phyloP scores from a whole-genome alignment of 2,113 vertebrate species.

The Myiopsitta monachus region DNA sequence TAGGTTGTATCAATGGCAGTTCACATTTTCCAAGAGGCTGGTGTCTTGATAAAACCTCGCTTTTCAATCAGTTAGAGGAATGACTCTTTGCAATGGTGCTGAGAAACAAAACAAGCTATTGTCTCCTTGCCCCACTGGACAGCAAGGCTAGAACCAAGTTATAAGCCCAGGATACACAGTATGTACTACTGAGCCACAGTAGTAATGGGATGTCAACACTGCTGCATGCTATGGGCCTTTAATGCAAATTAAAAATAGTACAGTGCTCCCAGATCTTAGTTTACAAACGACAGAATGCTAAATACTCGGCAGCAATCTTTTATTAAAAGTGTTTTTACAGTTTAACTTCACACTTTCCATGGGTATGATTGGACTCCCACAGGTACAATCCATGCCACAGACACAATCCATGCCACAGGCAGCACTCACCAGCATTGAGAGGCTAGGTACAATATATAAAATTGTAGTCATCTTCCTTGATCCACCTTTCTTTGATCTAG shows the following conservation, averaged over 20 bases:
- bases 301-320: neutral
- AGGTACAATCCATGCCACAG: neutral
- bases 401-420: neutral
- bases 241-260: neutral
- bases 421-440: neutral
- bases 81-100: neutral
- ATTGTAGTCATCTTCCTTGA: neutral
- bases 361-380: neutral
- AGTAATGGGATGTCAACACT: neutral
- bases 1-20: constrained; percentile 5
- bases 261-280: neutral
- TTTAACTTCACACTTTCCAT: neutral
- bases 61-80: constrained; percentile 35
- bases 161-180: neutral
- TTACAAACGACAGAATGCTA: neutral
- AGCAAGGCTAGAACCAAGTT: neutral
- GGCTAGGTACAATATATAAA: neutral
- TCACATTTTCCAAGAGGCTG: neutral
- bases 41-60: neutral
- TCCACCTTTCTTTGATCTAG: neutral
- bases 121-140: neutral
- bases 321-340: neutral
- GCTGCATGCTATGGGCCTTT: neutral
- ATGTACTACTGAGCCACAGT: neutral
- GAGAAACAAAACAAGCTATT: neutral